Evolutionary conservation across 2,113 vertebrate genomes (phyloP).

Genomic region (Ctenodactylus gundi): DNA sequence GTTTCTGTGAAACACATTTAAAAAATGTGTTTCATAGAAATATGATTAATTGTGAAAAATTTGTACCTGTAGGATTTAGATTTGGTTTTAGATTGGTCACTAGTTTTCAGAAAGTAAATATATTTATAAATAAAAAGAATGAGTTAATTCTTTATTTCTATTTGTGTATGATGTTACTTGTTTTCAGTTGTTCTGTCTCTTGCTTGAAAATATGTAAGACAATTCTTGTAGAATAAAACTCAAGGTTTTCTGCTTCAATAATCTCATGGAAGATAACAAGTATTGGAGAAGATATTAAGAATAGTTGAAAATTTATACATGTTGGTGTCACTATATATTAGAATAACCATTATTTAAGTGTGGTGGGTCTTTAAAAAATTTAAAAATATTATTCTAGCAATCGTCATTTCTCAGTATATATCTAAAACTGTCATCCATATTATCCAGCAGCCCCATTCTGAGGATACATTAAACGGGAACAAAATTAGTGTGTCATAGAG

Average conservation of each 20-base stretch:
- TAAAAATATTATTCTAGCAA: not conserved
- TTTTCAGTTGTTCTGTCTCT: not conserved
- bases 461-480: not conserved
- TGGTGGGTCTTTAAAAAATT: not conserved
- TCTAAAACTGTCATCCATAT: not conserved
- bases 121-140: not conserved
- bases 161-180: not conserved
- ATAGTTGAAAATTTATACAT: not conserved
- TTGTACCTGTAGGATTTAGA: constrained; percentile 3
- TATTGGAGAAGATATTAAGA: not conserved
- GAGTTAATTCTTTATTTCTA: not conserved
- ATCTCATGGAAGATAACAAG: not conserved
- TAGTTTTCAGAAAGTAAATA: not conserved
- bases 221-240: not conserved
- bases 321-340: not conserved
- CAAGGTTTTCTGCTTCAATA: not conserved
- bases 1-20: too few relatives aligned
- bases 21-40: not conserved
- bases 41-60: not conserved
- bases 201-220: not conserved
- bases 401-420: not conserved
- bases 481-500: not conserved
- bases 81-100: not conserved
- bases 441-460: not conserved
- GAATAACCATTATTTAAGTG: not conserved